phyloP scores from a whole-genome alignment of 1,140 invertebrate genomes.

The Dermatophagoides farinae region DNA sequence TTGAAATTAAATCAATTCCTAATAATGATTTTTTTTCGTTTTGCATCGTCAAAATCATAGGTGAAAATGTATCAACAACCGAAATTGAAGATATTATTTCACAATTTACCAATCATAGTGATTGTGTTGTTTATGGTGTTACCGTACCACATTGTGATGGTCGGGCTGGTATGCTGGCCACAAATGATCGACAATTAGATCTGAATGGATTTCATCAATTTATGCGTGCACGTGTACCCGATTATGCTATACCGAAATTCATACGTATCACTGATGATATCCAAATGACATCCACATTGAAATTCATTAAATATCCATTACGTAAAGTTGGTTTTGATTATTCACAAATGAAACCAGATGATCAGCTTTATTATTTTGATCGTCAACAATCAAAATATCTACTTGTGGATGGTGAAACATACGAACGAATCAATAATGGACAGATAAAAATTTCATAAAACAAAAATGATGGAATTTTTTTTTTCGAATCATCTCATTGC shows the following conservation, averaged over 20 bases:
- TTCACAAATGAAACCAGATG: slow-evolving; percentile 31
- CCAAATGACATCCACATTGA: slow-evolving; percentile 83
- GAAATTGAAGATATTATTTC: slow-evolving; percentile 88
- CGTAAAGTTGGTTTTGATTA: slow-evolving; percentile 77
- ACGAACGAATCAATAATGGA: slow-evolving; percentile 21
- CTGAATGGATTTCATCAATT: slow-evolving; percentile 30
- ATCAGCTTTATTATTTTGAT: slow-evolving; percentile 24
- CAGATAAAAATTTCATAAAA: slow-evolving; percentile 12
- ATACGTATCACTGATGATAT: slow-evolving; percentile 54
- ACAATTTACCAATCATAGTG: slow-evolving; percentile 56
- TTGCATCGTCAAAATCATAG: slow-evolving; percentile 24
- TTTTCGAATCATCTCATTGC: background rate
- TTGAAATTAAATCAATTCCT: background rate
- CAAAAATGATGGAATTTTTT: too few species aligned
- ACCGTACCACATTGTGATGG: slow-evolving; percentile 69
- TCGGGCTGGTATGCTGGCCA: slow-evolving; percentile 78
- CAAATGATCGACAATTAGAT: slow-evolving; percentile 30
- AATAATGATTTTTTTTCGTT: background rate
- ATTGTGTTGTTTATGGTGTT: slow-evolving; percentile 84
- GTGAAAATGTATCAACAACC: slow-evolving; percentile 94
- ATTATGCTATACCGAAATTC: slow-evolving; percentile 72
- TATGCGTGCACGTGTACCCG: slow-evolving; percentile 37
- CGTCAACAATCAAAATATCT: slow-evolving; percentile 35
- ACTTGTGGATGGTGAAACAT: slow-evolving; percentile 41
- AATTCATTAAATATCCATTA: slow-evolving; percentile 73